A percentile compares a stretch with the other conserved stretches of the same genome.
Evolutionary conservation across 1,140 invertebrate species (phyloP).

Genomic region (Calliopsis andreniformis): DNA sequence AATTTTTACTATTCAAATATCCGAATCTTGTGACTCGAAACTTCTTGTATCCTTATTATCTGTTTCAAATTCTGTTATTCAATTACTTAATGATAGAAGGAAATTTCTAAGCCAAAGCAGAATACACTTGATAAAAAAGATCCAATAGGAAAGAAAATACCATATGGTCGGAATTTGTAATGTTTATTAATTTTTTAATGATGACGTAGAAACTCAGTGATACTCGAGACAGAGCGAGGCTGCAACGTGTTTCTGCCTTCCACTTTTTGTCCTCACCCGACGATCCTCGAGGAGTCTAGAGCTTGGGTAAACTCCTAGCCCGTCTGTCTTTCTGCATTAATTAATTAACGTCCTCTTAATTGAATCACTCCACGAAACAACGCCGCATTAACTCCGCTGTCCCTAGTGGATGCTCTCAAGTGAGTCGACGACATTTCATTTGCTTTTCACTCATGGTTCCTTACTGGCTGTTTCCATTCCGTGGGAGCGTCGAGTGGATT

Average conservation of each 20-base stretch:
- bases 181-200: background rate
- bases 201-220: background rate
- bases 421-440: slow-evolving; percentile 51
- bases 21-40: no score
- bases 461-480: slow-evolving; percentile 25
- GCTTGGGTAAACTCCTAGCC: slow-evolving; percentile 54
- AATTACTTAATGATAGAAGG: no score
- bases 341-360: slow-evolving; percentile 71
- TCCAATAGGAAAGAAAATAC: background rate
- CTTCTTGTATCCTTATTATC: no score
- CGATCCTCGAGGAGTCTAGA: slow-evolving; percentile 38
- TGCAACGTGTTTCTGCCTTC: slow-evolving; percentile 17
- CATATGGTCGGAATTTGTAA: background rate
- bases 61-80: no score
- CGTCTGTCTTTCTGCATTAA: slow-evolving; percentile 61
- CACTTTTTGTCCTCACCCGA: slow-evolving; percentile 49
- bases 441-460: slow-evolving; percentile 44
- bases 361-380: slow-evolving; percentile 65
- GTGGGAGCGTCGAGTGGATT: slow-evolving; percentile 17
- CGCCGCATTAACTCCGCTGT: slow-evolving; percentile 59
- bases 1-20: no score
- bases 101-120: background rate
- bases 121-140: background rate
- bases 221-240: slow-evolving; percentile 1
- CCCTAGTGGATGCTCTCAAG: slow-evolving; percentile 44